These are phyloP conservation scores for Decapterus maruadsi DNA, from an alignment of 2,797 vertebrate genomes.

Conservation along the genomic window DNA sequence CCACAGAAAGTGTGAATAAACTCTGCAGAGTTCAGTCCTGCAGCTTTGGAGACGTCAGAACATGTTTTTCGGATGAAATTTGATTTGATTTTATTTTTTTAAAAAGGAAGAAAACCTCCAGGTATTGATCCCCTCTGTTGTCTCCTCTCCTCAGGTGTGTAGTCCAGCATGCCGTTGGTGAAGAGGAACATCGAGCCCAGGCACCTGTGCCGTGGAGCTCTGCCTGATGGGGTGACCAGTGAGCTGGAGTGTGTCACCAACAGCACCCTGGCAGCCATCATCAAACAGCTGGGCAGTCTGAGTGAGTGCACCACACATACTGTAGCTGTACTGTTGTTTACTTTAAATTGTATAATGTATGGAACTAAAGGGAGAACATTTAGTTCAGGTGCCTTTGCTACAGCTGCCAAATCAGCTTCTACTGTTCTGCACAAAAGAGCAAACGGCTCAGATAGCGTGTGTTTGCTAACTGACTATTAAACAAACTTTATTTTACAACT, in stretches of 20 bases:
- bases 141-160: constrained; percentile 48
- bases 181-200: constrained; percentile 94
- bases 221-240: constrained; percentile 91
- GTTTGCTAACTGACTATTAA: too few species aligned
- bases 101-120: too few species aligned
- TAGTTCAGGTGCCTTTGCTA: too few species aligned
- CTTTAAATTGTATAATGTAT: background rate
- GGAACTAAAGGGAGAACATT: too few species aligned
- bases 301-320: constrained; percentile 74
- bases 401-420: too few species aligned
- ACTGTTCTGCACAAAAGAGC: too few species aligned
- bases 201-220: constrained; percentile 91
- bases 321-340: background rate
- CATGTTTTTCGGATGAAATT: too few species aligned
- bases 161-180: constrained; percentile 89
- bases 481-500: too few species aligned
- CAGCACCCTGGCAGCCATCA: constrained; percentile 94
- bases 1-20: background rate
- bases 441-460: too few species aligned
- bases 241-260: constrained; percentile 96
- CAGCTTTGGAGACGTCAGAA: background rate
- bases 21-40: background rate
- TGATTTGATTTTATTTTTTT: too few species aligned
- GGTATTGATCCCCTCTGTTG: background rate
- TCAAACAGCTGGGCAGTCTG: constrained; percentile 94